Base-by-base conservation (phyloP, 2,888 invertebrate genomes). In the Diadegma fenestrale region DNA sequence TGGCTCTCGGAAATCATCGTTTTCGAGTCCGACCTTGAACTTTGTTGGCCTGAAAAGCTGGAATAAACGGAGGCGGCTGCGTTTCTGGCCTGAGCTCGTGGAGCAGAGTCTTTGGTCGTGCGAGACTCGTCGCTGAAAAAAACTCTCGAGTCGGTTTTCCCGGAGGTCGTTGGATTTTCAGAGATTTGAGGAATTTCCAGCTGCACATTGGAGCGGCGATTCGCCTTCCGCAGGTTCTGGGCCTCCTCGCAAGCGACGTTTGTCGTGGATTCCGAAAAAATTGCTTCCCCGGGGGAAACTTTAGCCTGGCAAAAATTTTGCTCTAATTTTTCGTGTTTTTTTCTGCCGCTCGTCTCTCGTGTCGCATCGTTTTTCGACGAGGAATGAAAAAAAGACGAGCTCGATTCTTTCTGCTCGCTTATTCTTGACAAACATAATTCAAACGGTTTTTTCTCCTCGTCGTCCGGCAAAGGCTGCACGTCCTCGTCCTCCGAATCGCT, bases 401-500 rank as follows among this genome's bases (percentile, higher is more conserved):
- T 14, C 7, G 19, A 26, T 58, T 58, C 43, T 2, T 10, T 75
- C 54, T 75, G 37, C 30, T 80, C 86, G 82, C 26, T 58, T 68
- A 45, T 43, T 7, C 14, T 81, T 48, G n/a, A 37, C 4, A 43
- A 45, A 26, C 45, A 63, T 76, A 0, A 79, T 63, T 72, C 33
- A 4, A 30, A 26, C 63, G 54, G 37, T 54, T 75, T 8, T 14
- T 30, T 51, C n/a, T 78, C 54, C 0, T 8, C 14, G 0, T 58
- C 45, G 3, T 84, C 75, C 2, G 77, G 75, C 41, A 90, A 26
- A 37, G 78, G 80, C 54, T 86, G 86, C 72, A 87, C 63, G 8
- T 90, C 88, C n/a, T 92, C 90, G 5, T 80, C 80, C 10, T 88
- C 88, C 0, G 86, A 86, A 19, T 85, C 85, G 26, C 61, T 81